A percentile compares a stretch with the other conserved stretches of the same genome.
Conservation (phyloP, 2,797 vertebrate species). For the Anas acuta region DNA sequence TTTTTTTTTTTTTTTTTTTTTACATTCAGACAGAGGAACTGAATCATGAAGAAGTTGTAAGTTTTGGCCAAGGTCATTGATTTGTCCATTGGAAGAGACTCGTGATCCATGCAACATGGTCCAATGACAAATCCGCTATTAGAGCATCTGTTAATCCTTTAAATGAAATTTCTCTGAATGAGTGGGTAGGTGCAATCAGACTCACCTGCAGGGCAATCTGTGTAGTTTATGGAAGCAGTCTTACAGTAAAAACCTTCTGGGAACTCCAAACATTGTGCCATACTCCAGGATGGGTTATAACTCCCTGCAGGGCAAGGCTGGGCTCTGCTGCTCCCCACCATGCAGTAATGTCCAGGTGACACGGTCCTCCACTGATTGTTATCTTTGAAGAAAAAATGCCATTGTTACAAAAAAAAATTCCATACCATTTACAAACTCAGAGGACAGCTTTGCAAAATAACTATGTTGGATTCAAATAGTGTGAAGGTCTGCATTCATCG, state of each 20-base stretch:
- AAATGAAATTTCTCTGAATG: not conserved
- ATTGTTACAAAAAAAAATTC: not conserved
- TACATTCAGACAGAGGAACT: too few species aligned
- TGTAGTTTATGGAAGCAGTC: conserved; percentile 11
- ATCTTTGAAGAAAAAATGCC: conserved; percentile 7
- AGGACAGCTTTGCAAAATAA: not conserved
- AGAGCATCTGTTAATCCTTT: not conserved
- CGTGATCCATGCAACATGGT: too few species aligned
- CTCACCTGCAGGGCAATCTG: not conserved
- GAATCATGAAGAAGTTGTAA: too few species aligned
- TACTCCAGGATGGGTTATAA: conserved; percentile 28
- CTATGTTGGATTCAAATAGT: rapidly evolving
- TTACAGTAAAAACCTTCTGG: conserved; percentile 70
- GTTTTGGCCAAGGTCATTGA: too few species aligned
- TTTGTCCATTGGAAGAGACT: too few species aligned
- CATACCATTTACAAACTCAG: not conserved
- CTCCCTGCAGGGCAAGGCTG: conserved; percentile 60
- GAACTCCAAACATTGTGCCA: conserved; percentile 49
- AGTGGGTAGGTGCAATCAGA: not conserved
- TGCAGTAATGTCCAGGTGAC: conserved; percentile 67
- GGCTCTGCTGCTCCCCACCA: conserved; percentile 52
- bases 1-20: too few species aligned
- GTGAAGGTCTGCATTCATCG: not conserved
- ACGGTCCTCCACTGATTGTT: conserved; percentile 32
- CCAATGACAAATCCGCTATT: too few species aligned